A percentile compares a stretch with the other conserved stretches of the same genome.
Conservation (phyloP, 2,113 vertebrate species). For the Mugil cephalus region DNA sequence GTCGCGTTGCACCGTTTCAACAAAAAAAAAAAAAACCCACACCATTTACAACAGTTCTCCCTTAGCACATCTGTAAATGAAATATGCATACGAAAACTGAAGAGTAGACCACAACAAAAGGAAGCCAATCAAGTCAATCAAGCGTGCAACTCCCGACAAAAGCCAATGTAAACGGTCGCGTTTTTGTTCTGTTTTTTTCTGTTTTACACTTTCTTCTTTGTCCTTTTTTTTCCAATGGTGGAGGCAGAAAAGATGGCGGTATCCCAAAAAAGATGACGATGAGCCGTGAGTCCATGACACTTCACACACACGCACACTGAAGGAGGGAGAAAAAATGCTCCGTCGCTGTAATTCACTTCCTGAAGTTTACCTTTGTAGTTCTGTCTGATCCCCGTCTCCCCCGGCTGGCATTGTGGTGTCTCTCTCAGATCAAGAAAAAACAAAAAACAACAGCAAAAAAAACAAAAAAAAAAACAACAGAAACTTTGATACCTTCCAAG, state of each 20-base stretch:
- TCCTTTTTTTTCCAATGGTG: constrained; percentile 3
- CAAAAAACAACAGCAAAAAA: neutral
- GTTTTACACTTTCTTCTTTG: neutral
- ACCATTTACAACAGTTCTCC: constrained; percentile 41
- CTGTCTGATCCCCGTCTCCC: constrained; percentile 8
- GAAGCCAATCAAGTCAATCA: constrained; percentile 59
- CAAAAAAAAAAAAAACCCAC: no score
- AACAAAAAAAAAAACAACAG: neutral
- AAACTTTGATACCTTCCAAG: constrained; percentile 52
- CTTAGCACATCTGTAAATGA: constrained; percentile 63
- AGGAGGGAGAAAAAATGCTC: constrained; percentile 35
- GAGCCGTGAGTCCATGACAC: constrained; percentile 39
- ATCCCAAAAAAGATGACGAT: constrained; percentile 41
- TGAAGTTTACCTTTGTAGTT: constrained; percentile 19
- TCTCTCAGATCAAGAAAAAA: constrained; percentile 47
- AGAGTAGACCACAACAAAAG: constrained; percentile 22
- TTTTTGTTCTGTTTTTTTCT: constrained; percentile 42
- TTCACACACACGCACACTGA: constrained; percentile 42
- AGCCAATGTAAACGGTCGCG: constrained; percentile 67
- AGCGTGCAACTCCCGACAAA: constrained; percentile 63
- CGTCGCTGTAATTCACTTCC: constrained; percentile 20
- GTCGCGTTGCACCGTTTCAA: neutral
- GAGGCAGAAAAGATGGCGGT: constrained; percentile 26
- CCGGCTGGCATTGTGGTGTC: constrained; percentile 33
- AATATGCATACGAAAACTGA: constrained; percentile 45